phyloP scores from a whole-genome alignment of 2,113 vertebrate species.

The Rhinogobius similis region DNA sequence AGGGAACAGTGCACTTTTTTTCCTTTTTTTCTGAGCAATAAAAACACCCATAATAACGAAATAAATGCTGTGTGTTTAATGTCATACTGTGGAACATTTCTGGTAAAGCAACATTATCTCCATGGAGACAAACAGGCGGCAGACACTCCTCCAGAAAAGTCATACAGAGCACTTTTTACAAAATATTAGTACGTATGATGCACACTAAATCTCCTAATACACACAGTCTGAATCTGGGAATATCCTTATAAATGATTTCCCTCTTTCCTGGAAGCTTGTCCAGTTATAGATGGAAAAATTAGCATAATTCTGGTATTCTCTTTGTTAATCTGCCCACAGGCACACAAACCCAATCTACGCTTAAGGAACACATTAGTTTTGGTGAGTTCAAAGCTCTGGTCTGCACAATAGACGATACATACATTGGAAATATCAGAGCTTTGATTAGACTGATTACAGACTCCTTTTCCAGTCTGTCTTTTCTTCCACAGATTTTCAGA shows the following conservation, averaged over 20 bases:
- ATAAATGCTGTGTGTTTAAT: no score
- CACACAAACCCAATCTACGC: conserved; percentile 5
- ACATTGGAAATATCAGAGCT: conserved; percentile 32
- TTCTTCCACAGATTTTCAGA: not conserved
- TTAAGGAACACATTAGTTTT: conserved; percentile 27
- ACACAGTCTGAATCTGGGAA: not conserved
- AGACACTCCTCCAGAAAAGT: not conserved
- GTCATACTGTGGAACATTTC: no score
- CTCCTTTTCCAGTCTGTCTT: conserved; percentile 2
- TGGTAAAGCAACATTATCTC: no score
- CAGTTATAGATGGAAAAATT: conserved; percentile 4
- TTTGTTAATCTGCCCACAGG: conserved; percentile 13
- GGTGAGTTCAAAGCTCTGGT: conserved; percentile 27
- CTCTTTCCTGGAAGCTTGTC: not conserved
- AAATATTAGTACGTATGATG: not conserved
- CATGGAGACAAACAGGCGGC: no score
- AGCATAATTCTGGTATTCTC: conserved; percentile 7
- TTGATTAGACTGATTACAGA: conserved; percentile 28
- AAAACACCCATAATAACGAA: no score
- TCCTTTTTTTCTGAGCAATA: no score
- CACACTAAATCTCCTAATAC: not conserved
- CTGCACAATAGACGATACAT: conserved; percentile 24
- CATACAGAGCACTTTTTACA: not conserved
- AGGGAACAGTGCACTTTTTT: no score
- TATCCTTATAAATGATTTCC: not conserved